These are phyloP conservation scores for Ptychobarbus kaznakovi DNA, from an alignment of 2,797 vertebrate species.

Conservation along the genomic window DNA sequence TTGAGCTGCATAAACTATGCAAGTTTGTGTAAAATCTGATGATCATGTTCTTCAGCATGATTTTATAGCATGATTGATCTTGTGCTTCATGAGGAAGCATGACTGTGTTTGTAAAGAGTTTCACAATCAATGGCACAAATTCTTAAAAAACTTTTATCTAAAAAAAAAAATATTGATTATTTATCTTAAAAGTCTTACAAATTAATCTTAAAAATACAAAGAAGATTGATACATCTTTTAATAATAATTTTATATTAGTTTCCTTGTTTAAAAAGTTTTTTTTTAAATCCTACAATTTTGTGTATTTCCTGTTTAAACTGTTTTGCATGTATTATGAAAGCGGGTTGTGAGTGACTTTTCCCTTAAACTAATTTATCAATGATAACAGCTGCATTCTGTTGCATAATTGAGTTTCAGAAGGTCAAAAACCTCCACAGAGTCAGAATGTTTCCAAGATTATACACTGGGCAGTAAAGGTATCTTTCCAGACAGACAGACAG, in stretches of 20 bases:
- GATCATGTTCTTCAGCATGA: neutral
- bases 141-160: neutral
- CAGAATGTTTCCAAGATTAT: constrained; percentile 6
- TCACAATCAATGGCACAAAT: neutral
- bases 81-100: neutral
- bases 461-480: neutral
- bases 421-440: neutral
- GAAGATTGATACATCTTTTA: neutral
- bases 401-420: neutral
- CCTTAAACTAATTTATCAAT: neutral
- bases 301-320: neutral
- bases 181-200: neutral
- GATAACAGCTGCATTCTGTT: neutral
- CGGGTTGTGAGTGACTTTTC: neutral
- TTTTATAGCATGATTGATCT: neutral
- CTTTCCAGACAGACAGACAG: neutral
- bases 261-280: neutral
- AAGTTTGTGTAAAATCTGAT: neutral
- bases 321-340: neutral
- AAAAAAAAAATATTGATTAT: neutral
- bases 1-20: neutral
- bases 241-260: no score
- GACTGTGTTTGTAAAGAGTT: neutral
- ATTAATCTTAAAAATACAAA: neutral
- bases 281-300: neutral